Conservation (phyloP, 2,888 invertebrate species). For the Gymnocheta viridis region DNA sequence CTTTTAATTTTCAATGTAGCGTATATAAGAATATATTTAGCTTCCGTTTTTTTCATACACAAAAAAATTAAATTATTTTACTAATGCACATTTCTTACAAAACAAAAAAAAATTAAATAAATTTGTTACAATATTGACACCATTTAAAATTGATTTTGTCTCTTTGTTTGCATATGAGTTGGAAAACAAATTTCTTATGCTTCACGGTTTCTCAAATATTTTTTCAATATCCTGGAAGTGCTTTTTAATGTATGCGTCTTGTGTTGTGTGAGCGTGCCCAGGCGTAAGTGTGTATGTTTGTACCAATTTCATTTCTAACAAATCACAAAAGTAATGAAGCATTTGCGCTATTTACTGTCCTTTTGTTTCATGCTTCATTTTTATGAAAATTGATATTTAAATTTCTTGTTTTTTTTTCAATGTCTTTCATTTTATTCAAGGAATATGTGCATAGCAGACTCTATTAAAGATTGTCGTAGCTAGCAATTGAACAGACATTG, state of each 20-base stretch:
- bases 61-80: neutral
- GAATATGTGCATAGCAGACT: neutral
- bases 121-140: constrained; percentile 54
- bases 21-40: constrained; percentile 33
- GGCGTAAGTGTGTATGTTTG: neutral
- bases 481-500: constrained; percentile 26
- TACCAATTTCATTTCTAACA: constrained; percentile 71
- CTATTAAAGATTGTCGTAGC: neutral
- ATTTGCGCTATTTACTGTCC: constrained; percentile 75
- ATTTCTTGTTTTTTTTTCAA: constrained; percentile 55
- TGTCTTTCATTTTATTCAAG: neutral
- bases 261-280: neutral
- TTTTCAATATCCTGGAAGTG: constrained; percentile 52
- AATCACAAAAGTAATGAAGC: constrained; percentile 79
- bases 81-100: neutral
- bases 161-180: constrained; percentile 30
- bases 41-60: constrained; percentile 42
- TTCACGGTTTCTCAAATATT: constrained; percentile 57
- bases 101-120: neutral
- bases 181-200: constrained; percentile 41
- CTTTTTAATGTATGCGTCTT: neutral
- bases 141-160: constrained; percentile 60
- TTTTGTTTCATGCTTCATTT: constrained; percentile 76
- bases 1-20: constrained; percentile 52
- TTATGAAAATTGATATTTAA: constrained; percentile 76